These are phyloP conservation scores for Ochropacha duplaris DNA, from an alignment of 2,888 invertebrate species.

Conservation along the genomic window DNA sequence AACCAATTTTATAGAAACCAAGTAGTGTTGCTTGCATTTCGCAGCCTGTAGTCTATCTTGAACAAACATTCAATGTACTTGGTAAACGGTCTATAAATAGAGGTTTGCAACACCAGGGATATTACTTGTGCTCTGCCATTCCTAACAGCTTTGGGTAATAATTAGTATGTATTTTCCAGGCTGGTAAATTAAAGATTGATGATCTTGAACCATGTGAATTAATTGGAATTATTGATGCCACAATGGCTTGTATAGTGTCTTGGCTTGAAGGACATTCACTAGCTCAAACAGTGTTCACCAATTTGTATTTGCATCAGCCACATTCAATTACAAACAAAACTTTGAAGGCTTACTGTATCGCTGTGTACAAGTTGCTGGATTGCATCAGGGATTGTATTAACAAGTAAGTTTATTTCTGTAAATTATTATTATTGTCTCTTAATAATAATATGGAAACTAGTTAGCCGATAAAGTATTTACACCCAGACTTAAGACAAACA, in stretches of 20 bases:
- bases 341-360: constrained; percentile 93
- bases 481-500: no score
- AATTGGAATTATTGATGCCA: constrained; percentile 96
- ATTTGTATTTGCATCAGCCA: constrained; percentile 96
- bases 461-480: no score
- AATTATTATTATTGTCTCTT: no score
- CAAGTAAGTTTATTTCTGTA: constrained; percentile 83
- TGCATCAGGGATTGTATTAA: constrained; percentile 94
- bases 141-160: no score
- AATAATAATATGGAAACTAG: no score
- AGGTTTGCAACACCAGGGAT: no score
- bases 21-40: no score
- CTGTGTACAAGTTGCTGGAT: constrained; percentile 94
- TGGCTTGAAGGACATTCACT: constrained; percentile 99
- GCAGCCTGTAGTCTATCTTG: no score
- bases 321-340: constrained; percentile 91
- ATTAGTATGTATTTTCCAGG: constrained; percentile 64
- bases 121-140: no score
- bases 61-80: no score
- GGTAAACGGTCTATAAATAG: no score
- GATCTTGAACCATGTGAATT: constrained; percentile 90
- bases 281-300: constrained; percentile 98
- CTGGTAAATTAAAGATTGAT: constrained; percentile 89
- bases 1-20: no score
- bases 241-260: constrained; percentile 96